phyloP scores from a whole-genome alignment of 2,797 vertebrate species.

The Enteromius afrohamiltoni region DNA sequence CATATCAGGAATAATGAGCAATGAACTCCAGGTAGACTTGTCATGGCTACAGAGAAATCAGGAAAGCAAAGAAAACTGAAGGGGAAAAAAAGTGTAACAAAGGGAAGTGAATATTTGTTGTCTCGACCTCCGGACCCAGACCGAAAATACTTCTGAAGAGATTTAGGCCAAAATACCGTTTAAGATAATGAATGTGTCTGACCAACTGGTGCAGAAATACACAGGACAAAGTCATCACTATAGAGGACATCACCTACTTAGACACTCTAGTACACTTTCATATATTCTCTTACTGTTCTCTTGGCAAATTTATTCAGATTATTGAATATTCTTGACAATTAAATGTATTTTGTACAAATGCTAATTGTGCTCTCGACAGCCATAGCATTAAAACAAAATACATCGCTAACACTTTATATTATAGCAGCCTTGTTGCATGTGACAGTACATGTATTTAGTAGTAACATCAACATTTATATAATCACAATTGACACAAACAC shows the following conservation, averaged over 20 bases:
- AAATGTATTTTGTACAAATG: not conserved
- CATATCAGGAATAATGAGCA: not conserved
- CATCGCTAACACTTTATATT: not conserved
- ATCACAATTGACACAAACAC: not conserved
- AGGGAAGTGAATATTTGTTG: not conserved
- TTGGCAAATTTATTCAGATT: not conserved
- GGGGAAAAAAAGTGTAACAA: not conserved
- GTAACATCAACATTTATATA: not conserved
- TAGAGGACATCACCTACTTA: slow-evolving; percentile 11
- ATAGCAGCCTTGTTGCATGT: not conserved
- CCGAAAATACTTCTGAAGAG: not conserved
- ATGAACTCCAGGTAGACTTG: not conserved
- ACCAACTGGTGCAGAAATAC: not conserved
- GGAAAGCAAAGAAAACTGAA: not conserved
- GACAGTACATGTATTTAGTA: not conserved
- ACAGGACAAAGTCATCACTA: not conserved
- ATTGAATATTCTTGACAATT: not conserved
- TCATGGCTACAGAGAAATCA: not conserved
- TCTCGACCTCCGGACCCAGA: not conserved
- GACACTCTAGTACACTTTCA: not conserved
- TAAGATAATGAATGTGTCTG: slow-evolving; percentile 15
- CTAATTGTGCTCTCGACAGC: not conserved
- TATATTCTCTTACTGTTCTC: not conserved
- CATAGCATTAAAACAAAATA: not conserved
- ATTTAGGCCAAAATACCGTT: not conserved